These are phyloP conservation scores for Copsychus sechellarum DNA, from an alignment of 2,113 vertebrate genomes.

Conservation along the genomic window DNA sequence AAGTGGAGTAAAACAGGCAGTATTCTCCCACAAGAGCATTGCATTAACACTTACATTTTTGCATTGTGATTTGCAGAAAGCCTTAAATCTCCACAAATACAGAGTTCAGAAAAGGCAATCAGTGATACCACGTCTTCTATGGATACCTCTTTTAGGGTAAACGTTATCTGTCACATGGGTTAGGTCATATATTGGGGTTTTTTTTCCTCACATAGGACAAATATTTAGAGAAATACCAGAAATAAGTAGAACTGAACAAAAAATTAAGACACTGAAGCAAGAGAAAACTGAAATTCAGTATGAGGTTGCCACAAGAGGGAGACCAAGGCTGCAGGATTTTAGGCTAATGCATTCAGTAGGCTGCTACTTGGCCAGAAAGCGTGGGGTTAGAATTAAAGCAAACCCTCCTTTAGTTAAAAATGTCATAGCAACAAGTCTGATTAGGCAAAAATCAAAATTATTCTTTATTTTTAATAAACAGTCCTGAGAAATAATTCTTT, in stretches of 20 bases:
- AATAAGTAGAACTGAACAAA: background rate
- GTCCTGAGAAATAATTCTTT: background rate
- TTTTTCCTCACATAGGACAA: background rate
- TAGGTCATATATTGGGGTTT: background rate
- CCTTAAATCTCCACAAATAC: background rate
- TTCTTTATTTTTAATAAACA: background rate
- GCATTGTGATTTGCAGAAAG: background rate
- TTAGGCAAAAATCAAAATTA: background rate
- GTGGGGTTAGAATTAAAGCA: background rate
- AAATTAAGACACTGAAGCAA: background rate
- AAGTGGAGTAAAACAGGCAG: background rate
- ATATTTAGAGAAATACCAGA: background rate
- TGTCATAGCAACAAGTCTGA: background rate
- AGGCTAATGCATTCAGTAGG: background rate
- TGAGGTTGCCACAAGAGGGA: slow-evolving; percentile 49
- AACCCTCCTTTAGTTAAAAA: background rate
- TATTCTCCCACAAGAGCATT: background rate
- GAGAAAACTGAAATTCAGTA: background rate
- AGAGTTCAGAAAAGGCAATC: background rate
- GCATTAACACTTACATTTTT: background rate
- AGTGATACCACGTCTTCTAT: background rate
- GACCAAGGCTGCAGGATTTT: background rate
- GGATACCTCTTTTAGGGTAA: background rate
- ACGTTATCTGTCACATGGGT: background rate
- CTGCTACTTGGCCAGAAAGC: background rate